Percentiles rank a stretch among this genome's conserved stretches.
These are phyloP conservation scores for Aphodius granarius DNA, from an alignment of 2,888 invertebrate genomes.

Conservation along the genomic window DNA sequence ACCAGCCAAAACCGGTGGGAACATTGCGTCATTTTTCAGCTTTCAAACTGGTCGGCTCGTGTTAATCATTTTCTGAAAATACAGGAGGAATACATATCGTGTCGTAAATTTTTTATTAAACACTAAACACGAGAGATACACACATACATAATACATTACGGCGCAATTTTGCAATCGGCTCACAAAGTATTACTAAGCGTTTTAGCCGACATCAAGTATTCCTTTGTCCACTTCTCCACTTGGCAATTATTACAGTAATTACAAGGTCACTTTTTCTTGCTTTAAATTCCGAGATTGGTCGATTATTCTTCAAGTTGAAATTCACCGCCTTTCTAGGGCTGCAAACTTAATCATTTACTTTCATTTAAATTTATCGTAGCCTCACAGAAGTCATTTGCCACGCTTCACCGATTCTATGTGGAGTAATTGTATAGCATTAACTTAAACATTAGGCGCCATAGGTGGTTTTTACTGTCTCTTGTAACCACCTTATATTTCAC, in stretches of 20 bases:
- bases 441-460: not conserved
- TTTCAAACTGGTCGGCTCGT: too few relatives aligned
- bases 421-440: not conserved
- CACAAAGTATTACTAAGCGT: not conserved
- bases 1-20: not conserved
- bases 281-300: not conserved
- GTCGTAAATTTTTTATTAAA: not conserved
- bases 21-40: not conserved
- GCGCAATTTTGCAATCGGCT: not conserved
- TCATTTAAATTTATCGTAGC: not conserved
- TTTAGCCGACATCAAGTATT: not conserved
- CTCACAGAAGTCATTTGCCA: not conserved
- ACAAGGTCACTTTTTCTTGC: not conserved
- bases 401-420: not conserved
- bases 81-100: too few relatives aligned
- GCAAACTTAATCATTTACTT: not conserved
- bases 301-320: not conserved
- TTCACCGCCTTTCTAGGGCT: not conserved
- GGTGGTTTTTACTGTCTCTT: not conserved
- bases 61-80: too few relatives aligned
- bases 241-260: not conserved
- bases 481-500: too few relatives aligned
- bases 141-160: not conserved
- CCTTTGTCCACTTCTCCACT: not conserved
- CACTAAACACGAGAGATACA: not conserved